Evolutionary conservation across 2,888 invertebrate genomes (phyloP), one percentile per base, ranked within the genome.

Genomic region (Venusia cambrica): DNA sequence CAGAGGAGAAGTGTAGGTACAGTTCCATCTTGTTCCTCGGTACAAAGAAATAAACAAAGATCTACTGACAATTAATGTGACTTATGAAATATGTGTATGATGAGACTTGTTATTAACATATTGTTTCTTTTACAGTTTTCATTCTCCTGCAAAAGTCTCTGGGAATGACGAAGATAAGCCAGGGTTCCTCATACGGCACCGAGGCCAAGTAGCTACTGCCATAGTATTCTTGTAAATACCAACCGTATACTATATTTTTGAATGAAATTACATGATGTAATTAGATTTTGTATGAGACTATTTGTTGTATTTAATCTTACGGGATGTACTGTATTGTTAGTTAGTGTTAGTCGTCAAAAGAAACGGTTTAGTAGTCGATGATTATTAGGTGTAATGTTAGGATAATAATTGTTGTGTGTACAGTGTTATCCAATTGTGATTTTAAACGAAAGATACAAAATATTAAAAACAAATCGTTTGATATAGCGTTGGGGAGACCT

Each of bases 91-190:
- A n/a, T n/a, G n/a, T n/a, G n/a, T n/a, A n/a, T n/a, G n/a, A n/a
- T n/a, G n/a, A n/a, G n/a, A n/a, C n/a, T n/a, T n/a, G n/a, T n/a
- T n/a, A n/a, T n/a, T n/a, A n/a, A n/a, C n/a, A n/a, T 19, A 8
- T n/a, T 31, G 13, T 33, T 9, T 29, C 27, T 27, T 57, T 90
- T 91, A 46, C 89, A 95, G 95, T 95, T 81, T 93, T 92, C 73
- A 73, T 92, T 49, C 80, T 94, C 11, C 90, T 96, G 75, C 91
- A 93, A 60, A 93, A 93, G 72, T 91, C 93, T 22, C 93, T 96
- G 57, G 93, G 93, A 29, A 92, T 94, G 91, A 94, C 95, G 1
- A 92, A 95, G 77, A 95, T 95, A 55, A 94, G 93, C 65, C 93
- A 94, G 75, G 93, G 92, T 17, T 96, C 96, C 12, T 92, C 92